Evolutionary conservation across 2,113 vertebrate genomes (phyloP).

Genomic region (Lamprotornis superbus): DNA sequence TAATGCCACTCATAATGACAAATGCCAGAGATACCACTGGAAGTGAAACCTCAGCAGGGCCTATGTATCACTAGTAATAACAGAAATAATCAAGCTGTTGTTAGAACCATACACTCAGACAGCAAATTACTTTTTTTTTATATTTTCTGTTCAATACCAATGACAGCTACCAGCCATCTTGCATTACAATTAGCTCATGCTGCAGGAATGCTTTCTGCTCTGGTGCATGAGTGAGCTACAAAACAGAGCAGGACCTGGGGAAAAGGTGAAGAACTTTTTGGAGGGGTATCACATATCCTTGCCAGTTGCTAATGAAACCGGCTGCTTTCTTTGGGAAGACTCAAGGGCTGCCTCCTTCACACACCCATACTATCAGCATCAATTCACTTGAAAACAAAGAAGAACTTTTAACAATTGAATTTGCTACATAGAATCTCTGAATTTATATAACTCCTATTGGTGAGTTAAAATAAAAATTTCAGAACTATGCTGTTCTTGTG

Average conservation of each 20-base stretch:
- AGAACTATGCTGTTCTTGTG: background rate
- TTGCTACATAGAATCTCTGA: too few relatives aligned
- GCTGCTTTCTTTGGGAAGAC: background rate
- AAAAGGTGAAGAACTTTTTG: background rate
- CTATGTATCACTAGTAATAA: conserved; percentile 21
- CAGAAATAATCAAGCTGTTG: conserved; percentile 48
- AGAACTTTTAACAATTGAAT: background rate
- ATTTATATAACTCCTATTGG: rapidly evolving
- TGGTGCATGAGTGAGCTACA: background rate
- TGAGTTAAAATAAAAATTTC: background rate
- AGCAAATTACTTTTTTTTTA: conserved; percentile 18
- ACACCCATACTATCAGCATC: background rate
- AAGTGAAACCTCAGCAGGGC: conserved; percentile 15
- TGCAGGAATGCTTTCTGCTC: background rate
- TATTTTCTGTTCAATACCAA: conserved; percentile 1
- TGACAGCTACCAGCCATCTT: background rate
- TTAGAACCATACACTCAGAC: conserved; percentile 26
- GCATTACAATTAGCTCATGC: conserved; percentile 20
- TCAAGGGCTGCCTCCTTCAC: background rate
- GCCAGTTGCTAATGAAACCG: conserved; percentile 42
- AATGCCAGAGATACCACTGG: background rate
- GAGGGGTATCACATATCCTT: background rate
- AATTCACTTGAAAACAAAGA: background rate
- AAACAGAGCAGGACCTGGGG: background rate
- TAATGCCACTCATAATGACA: background rate